phyloP scores from a whole-genome alignment of 1,140 invertebrate species.

The Ceratosolen solmsi region DNA sequence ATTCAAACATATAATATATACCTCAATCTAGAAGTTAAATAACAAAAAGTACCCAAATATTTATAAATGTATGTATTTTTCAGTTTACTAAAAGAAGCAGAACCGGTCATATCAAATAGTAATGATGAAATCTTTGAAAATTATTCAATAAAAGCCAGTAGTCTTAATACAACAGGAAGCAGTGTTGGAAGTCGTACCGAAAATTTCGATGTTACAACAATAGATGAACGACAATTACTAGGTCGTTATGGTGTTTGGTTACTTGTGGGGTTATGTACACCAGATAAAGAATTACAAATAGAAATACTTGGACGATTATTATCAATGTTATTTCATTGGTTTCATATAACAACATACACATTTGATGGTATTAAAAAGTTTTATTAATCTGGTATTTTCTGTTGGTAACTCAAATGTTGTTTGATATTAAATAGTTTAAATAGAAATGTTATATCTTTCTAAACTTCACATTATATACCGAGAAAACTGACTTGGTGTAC shows the following conservation, averaged over 20 bases:
- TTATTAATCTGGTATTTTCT: constrained; percentile 74
- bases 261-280: constrained; percentile 93
- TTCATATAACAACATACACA: constrained; percentile 96
- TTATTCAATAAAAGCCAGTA: constrained; percentile 18
- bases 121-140: constrained; percentile 71
- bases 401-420: constrained; percentile 73
- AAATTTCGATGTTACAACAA: constrained; percentile 54
- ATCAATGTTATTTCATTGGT: constrained; percentile 99
- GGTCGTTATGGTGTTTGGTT: constrained; percentile 98
- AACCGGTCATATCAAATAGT: constrained; percentile 80
- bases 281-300: constrained; percentile 86
- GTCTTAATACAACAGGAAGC: neutral
- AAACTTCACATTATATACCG: no score
- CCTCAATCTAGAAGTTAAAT: no score
- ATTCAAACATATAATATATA: no score
- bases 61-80: constrained; percentile 52
- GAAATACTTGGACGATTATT: constrained; percentile 93
- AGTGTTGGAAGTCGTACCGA: constrained; percentile 29
- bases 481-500: no score
- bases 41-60: no score
- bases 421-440: constrained; percentile 25
- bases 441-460: neutral
- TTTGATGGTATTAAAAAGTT: constrained; percentile 87
- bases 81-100: constrained; percentile 87
- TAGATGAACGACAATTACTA: constrained; percentile 90